Evolutionary conservation across 1,140 invertebrate species (phyloP), one percentile per base, ranked within the genome.

Genomic region (Temnothorax curvispinosus): DNA sequence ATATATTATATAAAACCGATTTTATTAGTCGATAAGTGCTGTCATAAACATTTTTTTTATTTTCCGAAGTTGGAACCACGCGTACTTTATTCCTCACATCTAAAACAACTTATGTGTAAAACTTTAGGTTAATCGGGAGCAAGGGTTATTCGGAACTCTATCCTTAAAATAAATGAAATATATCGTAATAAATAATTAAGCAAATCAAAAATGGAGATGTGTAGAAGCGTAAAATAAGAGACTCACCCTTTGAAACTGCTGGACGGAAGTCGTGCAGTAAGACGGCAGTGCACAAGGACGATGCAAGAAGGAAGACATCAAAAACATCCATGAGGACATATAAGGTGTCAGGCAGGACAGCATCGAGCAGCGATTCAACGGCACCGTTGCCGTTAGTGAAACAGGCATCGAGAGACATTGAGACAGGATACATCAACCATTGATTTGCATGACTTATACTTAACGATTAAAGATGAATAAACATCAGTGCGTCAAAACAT

Each of bases 161-260:
- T 1, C 27, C 27, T 27, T 13, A 27, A 41, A 41, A 32, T n/a
- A 32, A 21, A 78, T 38, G 52, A 50, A 67, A 18, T 64, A n/a
- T 18, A 21, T 54, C 50, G 38, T 50, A 56, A 81, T 58, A 62
- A 75, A 50, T 58, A 32, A 58, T 44, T 4, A 84, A 84, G 80
- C 80, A 74, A 84, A 74, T 64, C 7, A 82, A 82, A 74, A 82
- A 74, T 50, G 21, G 69, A 77, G 35, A 84, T 35, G 71, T 62
- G 76, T 67, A 64, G 5, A 58, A 54, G 78, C 44, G 11, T 62
- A 60, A 77, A 15, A 32, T 44, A 54, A 60, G 27, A 77, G 75
- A 95, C 94, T 95, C 93, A 95, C 94, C 94, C 94, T 91, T 95
- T 95, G 90, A 95, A 95, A 84, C 94, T 95, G 94, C 89, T 89